Percentiles rank a stretch among this genome's conserved stretches.
These are phyloP conservation scores for Antechinus stuartii DNA, from an alignment of 2,113 vertebrate genomes.

Conservation along the genomic window DNA sequence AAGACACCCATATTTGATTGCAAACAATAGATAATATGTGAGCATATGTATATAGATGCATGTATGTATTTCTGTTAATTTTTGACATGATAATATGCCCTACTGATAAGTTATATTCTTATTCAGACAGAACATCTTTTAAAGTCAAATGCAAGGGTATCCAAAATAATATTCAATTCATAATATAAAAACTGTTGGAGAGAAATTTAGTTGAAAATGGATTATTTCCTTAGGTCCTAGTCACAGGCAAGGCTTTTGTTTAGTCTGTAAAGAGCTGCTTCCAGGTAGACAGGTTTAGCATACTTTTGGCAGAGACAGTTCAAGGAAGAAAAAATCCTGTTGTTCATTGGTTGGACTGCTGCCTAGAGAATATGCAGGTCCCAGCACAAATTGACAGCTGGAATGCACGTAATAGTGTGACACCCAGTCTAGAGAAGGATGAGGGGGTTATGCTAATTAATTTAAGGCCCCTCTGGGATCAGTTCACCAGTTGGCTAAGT, in stretches of 20 bases:
- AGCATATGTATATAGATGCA: background rate
- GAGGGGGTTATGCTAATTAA: slow-evolving; percentile 44
- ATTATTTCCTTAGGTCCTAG: slow-evolving; percentile 14
- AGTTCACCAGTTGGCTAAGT: slow-evolving; percentile 38
- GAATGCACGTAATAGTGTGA: background rate
- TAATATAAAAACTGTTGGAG: background rate
- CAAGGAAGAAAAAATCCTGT: background rate
- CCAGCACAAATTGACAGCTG: background rate
- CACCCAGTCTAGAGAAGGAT: background rate
- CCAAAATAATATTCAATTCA: background rate
- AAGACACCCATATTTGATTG: background rate
- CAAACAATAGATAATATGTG: background rate
- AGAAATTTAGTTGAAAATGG: slow-evolving; percentile 53
- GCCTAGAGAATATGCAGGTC: slow-evolving; percentile 30
- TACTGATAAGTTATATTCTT: slow-evolving; percentile 44
- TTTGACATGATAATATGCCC: slow-evolving; percentile 9
- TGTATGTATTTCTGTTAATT: background rate
- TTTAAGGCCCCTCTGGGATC: background rate
- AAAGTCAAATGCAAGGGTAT: slow-evolving; percentile 44
- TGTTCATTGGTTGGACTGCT: slow-evolving; percentile 32
- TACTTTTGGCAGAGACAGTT: background rate
- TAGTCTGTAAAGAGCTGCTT: background rate
- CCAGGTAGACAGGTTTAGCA: background rate
- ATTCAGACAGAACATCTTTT: slow-evolving; percentile 57
- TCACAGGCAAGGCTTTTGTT: slow-evolving; percentile 39